Percentiles rank a stretch among this genome's conserved stretches.
Evolutionary conservation across 1,140 invertebrate species (phyloP).

Genomic region (Uloborus diversus): DNA sequence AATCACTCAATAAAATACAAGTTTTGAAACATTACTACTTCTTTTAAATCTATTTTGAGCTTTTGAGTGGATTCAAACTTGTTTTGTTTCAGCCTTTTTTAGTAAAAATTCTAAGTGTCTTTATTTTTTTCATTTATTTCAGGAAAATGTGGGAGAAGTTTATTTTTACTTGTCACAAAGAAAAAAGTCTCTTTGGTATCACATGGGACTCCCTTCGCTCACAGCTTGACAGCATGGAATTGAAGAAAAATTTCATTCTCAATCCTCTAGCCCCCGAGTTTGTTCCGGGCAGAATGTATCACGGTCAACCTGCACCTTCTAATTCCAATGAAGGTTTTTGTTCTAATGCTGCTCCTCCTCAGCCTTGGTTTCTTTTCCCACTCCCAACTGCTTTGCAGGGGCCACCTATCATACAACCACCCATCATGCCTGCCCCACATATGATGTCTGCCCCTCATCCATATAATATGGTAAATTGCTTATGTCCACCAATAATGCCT

Average conservation of each 20-base stretch:
- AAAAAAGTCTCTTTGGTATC: conserved; percentile 80
- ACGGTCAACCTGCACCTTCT: not conserved
- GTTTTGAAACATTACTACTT: too few relatives aligned
- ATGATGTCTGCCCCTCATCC: conserved; percentile 30
- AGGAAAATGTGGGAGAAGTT: conserved; percentile 85
- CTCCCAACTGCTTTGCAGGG: conserved; percentile 23
- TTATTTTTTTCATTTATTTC: conserved; percentile 53
- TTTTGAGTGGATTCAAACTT: not conserved
- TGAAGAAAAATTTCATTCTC: conserved; percentile 78
- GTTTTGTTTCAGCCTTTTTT: not conserved
- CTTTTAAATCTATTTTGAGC: too few relatives aligned
- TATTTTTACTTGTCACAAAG: conserved; percentile 77
- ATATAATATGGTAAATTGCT: conserved; percentile 22
- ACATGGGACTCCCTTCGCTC: conserved; percentile 74
- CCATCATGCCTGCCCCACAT: not conserved
- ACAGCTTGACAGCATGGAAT: conserved; percentile 77
- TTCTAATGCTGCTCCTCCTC: not conserved
- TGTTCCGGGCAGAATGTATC: conserved; percentile 68
- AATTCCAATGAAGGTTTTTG: not conserved
- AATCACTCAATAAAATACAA: too few relatives aligned
- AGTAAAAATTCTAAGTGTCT: not conserved
- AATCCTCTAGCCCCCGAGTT: conserved; percentile 87
- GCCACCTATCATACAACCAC: conserved; percentile 27
- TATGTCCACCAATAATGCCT: not conserved
- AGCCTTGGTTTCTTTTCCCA: conserved; percentile 3